Base-by-base conservation (phyloP, 2,888 invertebrate genomes). In the Lasioglossum calceatum region DNA sequence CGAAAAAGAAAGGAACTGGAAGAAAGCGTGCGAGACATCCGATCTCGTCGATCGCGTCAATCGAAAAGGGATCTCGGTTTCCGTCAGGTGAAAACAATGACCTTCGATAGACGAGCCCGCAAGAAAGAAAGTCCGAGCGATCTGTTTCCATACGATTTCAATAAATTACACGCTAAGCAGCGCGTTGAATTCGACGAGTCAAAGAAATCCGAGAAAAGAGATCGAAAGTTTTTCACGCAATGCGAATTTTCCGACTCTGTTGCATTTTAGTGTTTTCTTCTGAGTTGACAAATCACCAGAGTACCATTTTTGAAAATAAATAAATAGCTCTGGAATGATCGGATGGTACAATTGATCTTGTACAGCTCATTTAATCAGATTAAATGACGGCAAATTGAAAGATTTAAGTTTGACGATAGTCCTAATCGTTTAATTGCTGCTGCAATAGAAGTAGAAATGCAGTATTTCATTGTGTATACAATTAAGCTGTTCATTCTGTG, bases 61-160 rank as follows among this genome's bases (percentile, higher is more conserved):
- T 83, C 47, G 84, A 77, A 77, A 82, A 39, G 72, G 77, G 67
- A 70, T 78, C 86, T 50, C 27, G 78, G 75, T 82, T 86, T 87
- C 87, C 87, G 87, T 78, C 79, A 73, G 71, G 90, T 87, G 90
- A 87, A 91, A 91, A 91, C 88, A 89, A 87, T 85, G 91, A 91
- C 91, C 91, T 91, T 89, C 88, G 77, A 23, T 61, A 71, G 81
- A 39, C 67, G 73, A 70, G 80, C 79, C 80, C 42, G 79, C 47
- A 54, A 77, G 85, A 89, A 90, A 91, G 92, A 91, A 91, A 92
- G 91, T 91, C 14, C 70, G 39, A 36, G 4, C 82, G 92, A 90
- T 92, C 91, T 80, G 85, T 79, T 91, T 92, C 88, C 92, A 92
- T 92, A 86, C 81, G 73, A 92, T 92, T 92, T 91, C 89, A 91